Evolutionary conservation across 2,888 invertebrate genomes (phyloP).

Genomic region (Stenolophus ochropezus): DNA sequence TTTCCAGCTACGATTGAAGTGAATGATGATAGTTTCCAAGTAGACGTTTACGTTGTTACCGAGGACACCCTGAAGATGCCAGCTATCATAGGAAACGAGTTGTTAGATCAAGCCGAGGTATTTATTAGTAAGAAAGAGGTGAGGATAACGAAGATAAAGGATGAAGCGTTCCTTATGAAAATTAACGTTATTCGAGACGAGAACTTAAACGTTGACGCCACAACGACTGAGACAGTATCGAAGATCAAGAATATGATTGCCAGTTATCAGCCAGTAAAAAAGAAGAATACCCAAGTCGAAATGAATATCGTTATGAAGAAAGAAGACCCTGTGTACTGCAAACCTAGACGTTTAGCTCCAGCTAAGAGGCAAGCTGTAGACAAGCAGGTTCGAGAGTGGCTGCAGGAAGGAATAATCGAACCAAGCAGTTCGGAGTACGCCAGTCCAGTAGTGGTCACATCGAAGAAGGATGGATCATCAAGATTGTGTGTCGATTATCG

Average conservation of each 20-base stretch:
- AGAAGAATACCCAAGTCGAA: neutral
- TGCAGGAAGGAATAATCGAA: slow-evolving; percentile 52
- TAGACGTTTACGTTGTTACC: too few species aligned
- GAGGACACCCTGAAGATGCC: neutral
- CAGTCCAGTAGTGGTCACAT: too few species aligned
- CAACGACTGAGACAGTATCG: too few species aligned
- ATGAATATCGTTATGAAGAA: too few species aligned
- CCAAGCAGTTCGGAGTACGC: slow-evolving; percentile 55
- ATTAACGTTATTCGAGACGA: neutral
- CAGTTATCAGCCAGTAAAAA: too few species aligned
- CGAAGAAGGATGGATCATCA: slow-evolving; percentile 43
- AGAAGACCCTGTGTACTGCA: too few species aligned
- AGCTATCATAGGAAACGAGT: slow-evolving; percentile 16
- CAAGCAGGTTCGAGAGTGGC: slow-evolving; percentile 44
- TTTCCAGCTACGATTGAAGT: neutral
- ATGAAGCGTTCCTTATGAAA: neutral
- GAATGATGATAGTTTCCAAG: neutral
- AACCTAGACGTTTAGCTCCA: too few species aligned
- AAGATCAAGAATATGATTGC: too few species aligned
- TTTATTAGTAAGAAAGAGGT: neutral
- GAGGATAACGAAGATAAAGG: neutral
- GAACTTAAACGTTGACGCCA: slow-evolving; percentile 1
- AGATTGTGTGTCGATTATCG: too few species aligned
- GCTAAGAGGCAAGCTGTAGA: slow-evolving; percentile 42
- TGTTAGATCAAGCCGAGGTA: slow-evolving; percentile 16